These are phyloP conservation scores for Clitarchus hookeri DNA, from an alignment of 2,888 invertebrate species.

Conservation along the genomic window DNA sequence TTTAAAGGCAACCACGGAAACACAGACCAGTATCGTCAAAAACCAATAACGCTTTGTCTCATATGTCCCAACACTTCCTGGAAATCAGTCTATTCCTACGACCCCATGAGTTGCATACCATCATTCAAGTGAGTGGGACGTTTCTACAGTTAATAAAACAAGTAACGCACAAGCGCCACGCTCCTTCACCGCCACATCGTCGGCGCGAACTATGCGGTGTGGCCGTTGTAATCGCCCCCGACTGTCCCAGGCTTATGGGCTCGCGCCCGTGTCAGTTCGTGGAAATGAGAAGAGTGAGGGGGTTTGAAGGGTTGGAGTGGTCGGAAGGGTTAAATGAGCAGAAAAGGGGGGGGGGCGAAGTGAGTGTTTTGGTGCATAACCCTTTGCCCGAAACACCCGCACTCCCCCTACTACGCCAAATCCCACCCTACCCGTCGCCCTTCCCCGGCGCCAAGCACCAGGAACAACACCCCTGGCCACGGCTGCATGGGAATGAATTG, in stretches of 20 bases:
- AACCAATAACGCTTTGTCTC: too few species aligned
- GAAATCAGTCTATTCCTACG: too few species aligned
- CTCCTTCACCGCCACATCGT: too few species aligned
- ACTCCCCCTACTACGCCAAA: background rate
- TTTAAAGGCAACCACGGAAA: too few species aligned
- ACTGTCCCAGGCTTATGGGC: constrained; percentile 14
- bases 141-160: too few species aligned
- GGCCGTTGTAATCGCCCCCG: background rate
- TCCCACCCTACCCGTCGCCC: background rate
- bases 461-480: background rate
- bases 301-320: background rate
- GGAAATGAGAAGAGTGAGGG: background rate
- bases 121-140: too few species aligned
- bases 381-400: background rate
- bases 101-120: too few species aligned
- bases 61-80: too few species aligned
- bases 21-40: too few species aligned
- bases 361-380: background rate
- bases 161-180: too few species aligned
- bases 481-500: constrained; percentile 21
- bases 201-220: background rate
- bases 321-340: background rate
- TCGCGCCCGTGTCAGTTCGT: background rate
- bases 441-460: background rate
- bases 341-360: background rate